phyloP scores from a whole-genome alignment of 1,140 invertebrate genomes.

The Drosophila kepulauana region DNA sequence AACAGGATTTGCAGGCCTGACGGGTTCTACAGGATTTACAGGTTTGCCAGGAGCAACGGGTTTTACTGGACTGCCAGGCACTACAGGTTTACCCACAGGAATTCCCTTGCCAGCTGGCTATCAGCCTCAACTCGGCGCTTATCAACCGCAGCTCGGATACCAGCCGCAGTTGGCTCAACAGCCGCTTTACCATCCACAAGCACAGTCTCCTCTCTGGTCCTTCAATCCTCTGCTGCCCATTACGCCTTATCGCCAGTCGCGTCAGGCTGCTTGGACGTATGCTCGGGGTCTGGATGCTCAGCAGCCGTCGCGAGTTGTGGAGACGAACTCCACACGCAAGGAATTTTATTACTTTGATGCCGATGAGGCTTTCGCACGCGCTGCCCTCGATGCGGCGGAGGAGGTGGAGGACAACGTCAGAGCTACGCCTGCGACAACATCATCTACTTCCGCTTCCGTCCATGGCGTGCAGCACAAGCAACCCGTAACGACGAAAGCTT shows the following conservation, averaged over 20 bases:
- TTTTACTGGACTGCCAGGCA: not conserved
- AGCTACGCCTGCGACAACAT: not conserved
- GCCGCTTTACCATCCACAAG: slow-evolving; percentile 33
- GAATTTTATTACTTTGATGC: slow-evolving; percentile 82
- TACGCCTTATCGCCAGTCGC: slow-evolving; percentile 60
- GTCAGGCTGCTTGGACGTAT: slow-evolving; percentile 56
- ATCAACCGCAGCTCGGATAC: slow-evolving; percentile 32
- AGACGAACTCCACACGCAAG: slow-evolving; percentile 78
- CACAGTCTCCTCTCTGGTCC: slow-evolving; percentile 40
- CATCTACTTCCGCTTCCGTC: slow-evolving; percentile 1
- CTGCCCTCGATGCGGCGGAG: slow-evolving; percentile 44
- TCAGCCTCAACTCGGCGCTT: not conserved
- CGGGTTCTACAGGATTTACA: not conserved
- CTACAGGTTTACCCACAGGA: slow-evolving; percentile 6
- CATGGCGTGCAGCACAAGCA: not conserved
- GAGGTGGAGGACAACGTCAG: slow-evolving; percentile 26
- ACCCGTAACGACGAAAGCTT: slow-evolving; percentile 56
- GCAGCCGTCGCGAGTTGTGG: slow-evolving; percentile 65
- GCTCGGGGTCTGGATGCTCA: slow-evolving; percentile 66
- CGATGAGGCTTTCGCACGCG: slow-evolving; percentile 73
- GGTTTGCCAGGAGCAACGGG: not conserved
- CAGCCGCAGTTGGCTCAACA: slow-evolving; percentile 27
- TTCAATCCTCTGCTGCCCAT: slow-evolving; percentile 30
- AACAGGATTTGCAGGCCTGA: not conserved
- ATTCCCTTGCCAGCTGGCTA: not conserved